A percentile compares a stretch with the other conserved stretches of the same genome.
phyloP scores from a whole-genome alignment of 2,888 invertebrate genomes.

The Meandrusa payeni region DNA sequence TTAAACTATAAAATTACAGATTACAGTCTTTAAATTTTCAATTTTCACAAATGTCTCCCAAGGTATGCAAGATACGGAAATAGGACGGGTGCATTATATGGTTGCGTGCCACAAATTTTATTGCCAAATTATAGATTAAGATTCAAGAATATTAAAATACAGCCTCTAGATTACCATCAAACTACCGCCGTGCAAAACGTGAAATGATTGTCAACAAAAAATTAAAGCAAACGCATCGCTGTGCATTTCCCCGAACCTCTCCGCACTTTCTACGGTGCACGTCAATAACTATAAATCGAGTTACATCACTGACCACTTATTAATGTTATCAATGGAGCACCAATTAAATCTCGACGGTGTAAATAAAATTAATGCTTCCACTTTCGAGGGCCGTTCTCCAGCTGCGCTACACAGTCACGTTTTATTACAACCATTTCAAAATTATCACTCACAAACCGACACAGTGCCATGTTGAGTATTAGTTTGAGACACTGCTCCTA shows the following conservation, averaged over 20 bases:
- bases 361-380: conserved; percentile 56
- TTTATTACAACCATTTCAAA: conserved; percentile 4
- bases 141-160: too few relatives aligned
- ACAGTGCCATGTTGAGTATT: conserved; percentile 28
- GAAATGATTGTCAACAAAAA: too few relatives aligned
- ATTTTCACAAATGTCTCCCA: too few relatives aligned
- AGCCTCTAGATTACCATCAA: too few relatives aligned
- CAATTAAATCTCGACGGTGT: conserved; percentile 55
- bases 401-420: conserved; percentile 4
- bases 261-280: conserved; percentile 45
- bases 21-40: too few relatives aligned
- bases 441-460: conserved; percentile 1
- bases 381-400: conserved; percentile 38
- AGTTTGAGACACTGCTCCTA: not conserved
- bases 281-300: conserved; percentile 46
- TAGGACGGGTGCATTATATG: too few relatives aligned
- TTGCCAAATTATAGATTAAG: too few relatives aligned
- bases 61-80: too few relatives aligned
- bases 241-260: conserved; percentile 27
- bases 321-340: conserved; percentile 53
- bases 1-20: too few relatives aligned
- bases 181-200: too few relatives aligned
- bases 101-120: too few relatives aligned
- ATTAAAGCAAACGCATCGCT: too few relatives aligned
- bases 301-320: conserved; percentile 52